These are phyloP conservation scores for Meiosimyza platycephala DNA, from an alignment of 2,888 invertebrate genomes.

Conservation along the genomic window DNA sequence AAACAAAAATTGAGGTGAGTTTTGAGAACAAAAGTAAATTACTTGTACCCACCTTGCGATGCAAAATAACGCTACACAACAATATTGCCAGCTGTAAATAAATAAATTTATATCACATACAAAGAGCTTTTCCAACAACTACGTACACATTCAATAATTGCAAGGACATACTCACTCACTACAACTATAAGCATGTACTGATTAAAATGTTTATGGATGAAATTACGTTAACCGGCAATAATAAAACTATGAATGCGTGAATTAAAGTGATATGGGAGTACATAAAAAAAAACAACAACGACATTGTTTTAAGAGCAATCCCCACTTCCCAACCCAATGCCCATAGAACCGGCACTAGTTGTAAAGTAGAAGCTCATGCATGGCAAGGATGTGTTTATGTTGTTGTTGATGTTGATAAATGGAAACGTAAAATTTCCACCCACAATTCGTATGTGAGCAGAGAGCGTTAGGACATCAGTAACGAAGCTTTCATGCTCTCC, in stretches of 20 bases:
- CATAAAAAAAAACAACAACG: conserved; percentile 4
- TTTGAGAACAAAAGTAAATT: too few relatives aligned
- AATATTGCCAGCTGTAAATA: conserved; percentile 6
- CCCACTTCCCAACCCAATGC: background rate
- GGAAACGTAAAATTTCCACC: background rate
- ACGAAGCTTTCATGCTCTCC: conserved; percentile 21
- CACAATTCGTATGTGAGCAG: too few relatives aligned
- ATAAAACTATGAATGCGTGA: conserved; percentile 25
- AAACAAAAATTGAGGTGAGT: too few relatives aligned
- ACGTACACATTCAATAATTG: background rate
- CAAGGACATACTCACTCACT: background rate
- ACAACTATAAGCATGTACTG: conserved; percentile 4
- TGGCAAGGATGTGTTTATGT: background rate
- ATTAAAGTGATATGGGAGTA: background rate
- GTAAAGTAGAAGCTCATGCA: too few relatives aligned
- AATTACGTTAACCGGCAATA: conserved; percentile 31
- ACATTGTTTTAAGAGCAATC: background rate
- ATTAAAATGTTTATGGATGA: background rate
- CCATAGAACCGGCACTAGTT: background rate
- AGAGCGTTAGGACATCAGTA: background rate
- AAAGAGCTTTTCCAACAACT: too few relatives aligned
- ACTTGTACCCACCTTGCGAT: too few relatives aligned
- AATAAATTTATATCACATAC: background rate
- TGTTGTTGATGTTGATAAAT: background rate
- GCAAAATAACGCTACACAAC: too few relatives aligned